These are phyloP conservation scores for Ellobius talpinus DNA, from an alignment of 2,113 vertebrate genomes.

Conservation along the genomic window DNA sequence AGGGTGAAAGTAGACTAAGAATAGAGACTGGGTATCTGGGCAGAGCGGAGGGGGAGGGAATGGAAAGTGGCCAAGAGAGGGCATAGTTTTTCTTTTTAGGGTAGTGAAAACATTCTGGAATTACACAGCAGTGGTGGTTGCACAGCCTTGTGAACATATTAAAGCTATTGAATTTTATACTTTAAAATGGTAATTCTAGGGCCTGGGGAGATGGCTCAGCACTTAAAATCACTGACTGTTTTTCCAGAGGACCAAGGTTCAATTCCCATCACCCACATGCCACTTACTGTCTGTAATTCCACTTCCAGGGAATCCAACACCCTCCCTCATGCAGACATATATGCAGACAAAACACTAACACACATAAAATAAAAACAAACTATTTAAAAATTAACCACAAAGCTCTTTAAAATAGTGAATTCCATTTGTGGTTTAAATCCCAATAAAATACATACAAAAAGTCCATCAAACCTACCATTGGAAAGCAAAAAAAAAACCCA, in stretches of 20 bases:
- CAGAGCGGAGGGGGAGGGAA: not conserved
- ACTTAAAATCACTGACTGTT: not conserved
- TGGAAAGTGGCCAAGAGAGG: not conserved
- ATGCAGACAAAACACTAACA: not conserved
- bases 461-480: not conserved
- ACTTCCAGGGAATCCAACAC: not conserved
- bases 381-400: not conserved
- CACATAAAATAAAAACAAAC: not conserved
- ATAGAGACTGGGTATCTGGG: not conserved
- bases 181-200: slow-evolving; percentile 9
- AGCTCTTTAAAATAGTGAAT: not conserved
- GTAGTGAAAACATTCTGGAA: not conserved
- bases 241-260: not conserved
- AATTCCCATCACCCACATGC: not conserved
- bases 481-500: not conserved
- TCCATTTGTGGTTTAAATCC: not conserved
- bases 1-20: not conserved
- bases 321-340: not conserved
- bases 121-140: not conserved
- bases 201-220: too few relatives aligned
- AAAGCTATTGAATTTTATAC: not conserved
- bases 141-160: not conserved
- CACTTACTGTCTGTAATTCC: not conserved
- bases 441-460: not conserved
- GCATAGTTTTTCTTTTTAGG: not conserved